phyloP scores from a whole-genome alignment of 2,888 invertebrate genomes.

The Ormyrus nitidulus region DNA sequence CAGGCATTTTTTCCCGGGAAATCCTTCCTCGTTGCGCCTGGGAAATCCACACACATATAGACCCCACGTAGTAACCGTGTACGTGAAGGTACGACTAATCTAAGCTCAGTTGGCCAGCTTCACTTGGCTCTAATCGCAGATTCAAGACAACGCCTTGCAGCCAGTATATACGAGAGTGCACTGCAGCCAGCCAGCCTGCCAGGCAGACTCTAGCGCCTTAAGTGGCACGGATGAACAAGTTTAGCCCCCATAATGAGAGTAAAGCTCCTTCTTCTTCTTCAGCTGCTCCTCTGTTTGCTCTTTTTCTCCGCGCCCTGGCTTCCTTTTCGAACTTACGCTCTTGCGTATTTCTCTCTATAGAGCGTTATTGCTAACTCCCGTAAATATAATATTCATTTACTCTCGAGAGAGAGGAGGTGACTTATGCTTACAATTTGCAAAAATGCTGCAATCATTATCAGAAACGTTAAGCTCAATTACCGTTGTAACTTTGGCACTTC shows the following conservation, averaged over 20 bases:
- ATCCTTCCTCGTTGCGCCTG: neutral
- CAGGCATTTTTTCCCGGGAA: neutral
- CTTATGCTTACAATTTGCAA: no score
- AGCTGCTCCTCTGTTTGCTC: neutral
- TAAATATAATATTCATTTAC: no score
- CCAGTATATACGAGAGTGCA: constrained; percentile 9
- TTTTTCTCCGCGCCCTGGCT: no score
- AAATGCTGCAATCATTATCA: no score
- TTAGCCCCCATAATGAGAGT: constrained; percentile 21
- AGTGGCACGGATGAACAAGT: constrained; percentile 36
- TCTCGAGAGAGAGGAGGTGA: no score
- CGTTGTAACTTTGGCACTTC: no score
- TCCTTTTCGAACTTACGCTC: no score
- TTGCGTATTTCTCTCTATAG: no score
- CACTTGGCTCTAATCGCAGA: constrained; percentile 42
- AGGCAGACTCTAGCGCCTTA: constrained; percentile 5
- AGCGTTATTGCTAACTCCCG: no score
- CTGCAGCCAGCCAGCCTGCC: neutral
- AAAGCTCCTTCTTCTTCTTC: constrained; percentile 22
- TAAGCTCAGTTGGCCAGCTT: constrained; percentile 38
- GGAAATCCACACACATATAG: no score
- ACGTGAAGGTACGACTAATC: constrained; percentile 13
- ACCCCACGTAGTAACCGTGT: no score
- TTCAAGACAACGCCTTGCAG: constrained; percentile 33
- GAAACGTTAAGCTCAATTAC: no score